Base-by-base conservation (phyloP, 2,888 invertebrate genomes). In the Alloscopus bannaensis region DNA sequence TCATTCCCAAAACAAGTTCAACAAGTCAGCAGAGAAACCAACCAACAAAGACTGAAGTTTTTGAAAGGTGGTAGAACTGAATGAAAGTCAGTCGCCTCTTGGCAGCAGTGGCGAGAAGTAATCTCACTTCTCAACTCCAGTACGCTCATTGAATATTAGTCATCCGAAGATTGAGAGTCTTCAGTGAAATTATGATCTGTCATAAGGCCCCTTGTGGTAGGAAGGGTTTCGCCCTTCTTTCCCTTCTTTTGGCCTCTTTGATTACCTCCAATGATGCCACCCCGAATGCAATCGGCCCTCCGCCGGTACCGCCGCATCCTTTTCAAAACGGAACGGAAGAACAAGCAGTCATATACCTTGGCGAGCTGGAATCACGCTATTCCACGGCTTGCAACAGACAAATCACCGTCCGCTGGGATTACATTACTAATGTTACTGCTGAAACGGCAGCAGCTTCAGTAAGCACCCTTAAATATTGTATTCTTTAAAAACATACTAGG, bases 361-460 rank as follows among this genome's bases (percentile, higher is more conserved):
- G 31, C 18, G 22, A 69, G 22, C 55, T 83, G 31, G 83, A 83
- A 60, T 36, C 59, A 0, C 26, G 80, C n/a, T 83, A 83, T 47
- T 83, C 83, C 4, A 16, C 47, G 2, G 83, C 83, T 11, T 83
- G 83, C 24, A 80, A 83, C 40, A 29, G 28, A 4, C 83, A 83
- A 71, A 83, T 83, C 8, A 78, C 73, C 8, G 64, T 76, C 1
- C 26, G 84, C 59, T 86, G 86, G 86, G 64, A 50, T 22, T 86
- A 84, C 69, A 81, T 83, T 22, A 83, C 83, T 8, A 83, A 86
- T 60, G 84, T 86, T 20, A 86, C 84, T 0, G 66, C 64, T 24
- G 83, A 77, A 36, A 85, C 84, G 22, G 85, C 80, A 24, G 69
- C 71, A 16, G 81, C 78, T 47, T 85, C 86, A 16, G 85, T 84